A percentile compares a stretch with the other conserved stretches of the same genome.
These are phyloP conservation scores for Cygnus buccinator DNA, from an alignment of 2,113 vertebrate genomes.

Conservation along the genomic window DNA sequence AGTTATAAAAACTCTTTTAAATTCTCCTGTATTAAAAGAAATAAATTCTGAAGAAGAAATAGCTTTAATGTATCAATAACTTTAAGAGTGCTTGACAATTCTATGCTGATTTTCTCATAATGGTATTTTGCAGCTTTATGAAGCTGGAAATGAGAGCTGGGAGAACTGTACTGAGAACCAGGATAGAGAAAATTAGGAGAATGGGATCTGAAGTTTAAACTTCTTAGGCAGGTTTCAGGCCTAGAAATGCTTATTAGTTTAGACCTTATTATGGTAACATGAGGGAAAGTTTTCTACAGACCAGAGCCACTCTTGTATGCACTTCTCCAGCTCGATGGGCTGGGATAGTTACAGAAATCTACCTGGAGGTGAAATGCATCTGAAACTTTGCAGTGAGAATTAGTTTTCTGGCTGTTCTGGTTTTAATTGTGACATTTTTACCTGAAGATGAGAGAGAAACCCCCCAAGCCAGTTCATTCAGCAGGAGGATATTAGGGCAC, in stretches of 20 bases:
- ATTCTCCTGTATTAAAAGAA: background rate
- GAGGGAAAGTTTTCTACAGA: background rate
- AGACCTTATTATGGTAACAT: background rate
- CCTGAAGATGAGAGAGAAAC: background rate
- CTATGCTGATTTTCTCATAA: conserved; percentile 3
- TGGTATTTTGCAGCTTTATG: background rate
- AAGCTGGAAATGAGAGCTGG: background rate
- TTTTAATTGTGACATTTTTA: background rate
- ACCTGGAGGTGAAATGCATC: accelerated
- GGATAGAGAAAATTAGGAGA: background rate
- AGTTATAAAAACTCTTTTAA: background rate
- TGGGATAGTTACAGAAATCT: background rate
- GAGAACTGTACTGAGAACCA: background rate
- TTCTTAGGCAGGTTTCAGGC: background rate
- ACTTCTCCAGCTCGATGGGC: background rate
- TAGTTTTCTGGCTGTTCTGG: background rate
- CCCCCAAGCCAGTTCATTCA: background rate
- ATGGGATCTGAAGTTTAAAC: background rate
- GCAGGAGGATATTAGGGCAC: background rate
- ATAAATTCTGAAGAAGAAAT: conserved; percentile 11
- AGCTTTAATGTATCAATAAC: background rate
- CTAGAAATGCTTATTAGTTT: background rate
- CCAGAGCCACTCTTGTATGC: background rate
- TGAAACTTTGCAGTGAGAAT: background rate
- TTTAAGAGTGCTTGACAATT: background rate